Evolutionary conservation across 1,140 invertebrate species (phyloP).

Genomic region (Apis dorsata): DNA sequence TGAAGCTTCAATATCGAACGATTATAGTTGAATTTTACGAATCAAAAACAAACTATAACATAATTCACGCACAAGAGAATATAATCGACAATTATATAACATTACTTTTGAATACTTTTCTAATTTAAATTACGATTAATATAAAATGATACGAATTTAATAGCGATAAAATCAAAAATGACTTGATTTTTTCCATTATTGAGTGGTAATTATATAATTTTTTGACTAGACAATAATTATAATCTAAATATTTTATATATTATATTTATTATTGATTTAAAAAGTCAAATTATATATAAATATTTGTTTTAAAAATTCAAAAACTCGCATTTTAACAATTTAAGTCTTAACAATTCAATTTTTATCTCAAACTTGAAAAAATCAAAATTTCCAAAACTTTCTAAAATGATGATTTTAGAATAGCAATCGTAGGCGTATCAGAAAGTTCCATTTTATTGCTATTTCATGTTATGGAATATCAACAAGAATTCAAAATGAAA

Average conservation of each 20-base stretch:
- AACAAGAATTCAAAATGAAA: not conserved
- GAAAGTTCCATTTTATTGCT: not conserved
- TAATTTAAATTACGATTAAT: not conserved
- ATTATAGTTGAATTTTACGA: conserved; percentile 40
- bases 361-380: not conserved
- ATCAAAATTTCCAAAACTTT: conserved; percentile 12
- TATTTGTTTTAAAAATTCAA: conserved; percentile 6
- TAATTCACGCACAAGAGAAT: conserved; percentile 6
- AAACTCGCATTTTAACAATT: not conserved
- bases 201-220: not conserved
- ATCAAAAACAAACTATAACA: not conserved
- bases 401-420: not conserved
- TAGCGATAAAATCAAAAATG: not conserved
- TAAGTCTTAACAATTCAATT: not conserved
- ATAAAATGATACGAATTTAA: not conserved
- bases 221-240: not conserved
- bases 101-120: conserved; percentile 1
- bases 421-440: not conserved
- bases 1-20: not conserved
- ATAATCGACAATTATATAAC: not conserved
- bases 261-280: too few species aligned
- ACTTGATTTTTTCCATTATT: not conserved
- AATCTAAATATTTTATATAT: not conserved
- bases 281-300: not conserved
- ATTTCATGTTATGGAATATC: not conserved